Conservation (phyloP, 2,797 vertebrate species). For the Saxicola maurus region DNA sequence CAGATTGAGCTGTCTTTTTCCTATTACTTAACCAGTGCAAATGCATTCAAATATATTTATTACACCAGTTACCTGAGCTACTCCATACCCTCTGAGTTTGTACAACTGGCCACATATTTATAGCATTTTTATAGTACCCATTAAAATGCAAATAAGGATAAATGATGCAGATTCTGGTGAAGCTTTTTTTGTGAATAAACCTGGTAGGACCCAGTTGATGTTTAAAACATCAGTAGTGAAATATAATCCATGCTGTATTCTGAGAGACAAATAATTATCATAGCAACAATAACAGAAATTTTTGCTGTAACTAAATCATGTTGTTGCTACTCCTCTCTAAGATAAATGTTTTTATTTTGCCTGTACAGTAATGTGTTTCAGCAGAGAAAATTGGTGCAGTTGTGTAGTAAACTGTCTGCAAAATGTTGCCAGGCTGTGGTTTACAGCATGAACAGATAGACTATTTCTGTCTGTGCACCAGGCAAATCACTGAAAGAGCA, state of each 20-base stretch:
- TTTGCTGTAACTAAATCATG: background rate
- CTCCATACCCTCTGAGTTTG: background rate
- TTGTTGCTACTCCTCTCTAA: background rate
- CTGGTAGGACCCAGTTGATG: background rate
- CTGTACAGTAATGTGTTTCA: background rate
- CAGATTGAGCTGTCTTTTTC: background rate
- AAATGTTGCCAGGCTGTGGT: background rate
- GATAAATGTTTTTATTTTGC: constrained; percentile 20
- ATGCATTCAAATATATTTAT: background rate
- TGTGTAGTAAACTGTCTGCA: background rate
- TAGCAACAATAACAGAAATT: background rate
- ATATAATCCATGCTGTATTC: background rate
- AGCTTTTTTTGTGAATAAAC: background rate
- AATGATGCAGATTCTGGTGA: background rate
- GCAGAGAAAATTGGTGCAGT: background rate
- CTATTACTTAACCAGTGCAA: background rate
- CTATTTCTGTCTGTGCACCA: background rate
- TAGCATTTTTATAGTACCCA: background rate
- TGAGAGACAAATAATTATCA: constrained; percentile 18
- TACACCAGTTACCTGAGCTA: background rate
- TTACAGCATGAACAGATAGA: background rate
- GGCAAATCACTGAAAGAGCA: background rate
- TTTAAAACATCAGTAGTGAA: background rate
- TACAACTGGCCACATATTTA: background rate
- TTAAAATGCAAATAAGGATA: background rate